phyloP scores from a whole-genome alignment of 2,113 vertebrate species.

The Chaetodon auriga region DNA sequence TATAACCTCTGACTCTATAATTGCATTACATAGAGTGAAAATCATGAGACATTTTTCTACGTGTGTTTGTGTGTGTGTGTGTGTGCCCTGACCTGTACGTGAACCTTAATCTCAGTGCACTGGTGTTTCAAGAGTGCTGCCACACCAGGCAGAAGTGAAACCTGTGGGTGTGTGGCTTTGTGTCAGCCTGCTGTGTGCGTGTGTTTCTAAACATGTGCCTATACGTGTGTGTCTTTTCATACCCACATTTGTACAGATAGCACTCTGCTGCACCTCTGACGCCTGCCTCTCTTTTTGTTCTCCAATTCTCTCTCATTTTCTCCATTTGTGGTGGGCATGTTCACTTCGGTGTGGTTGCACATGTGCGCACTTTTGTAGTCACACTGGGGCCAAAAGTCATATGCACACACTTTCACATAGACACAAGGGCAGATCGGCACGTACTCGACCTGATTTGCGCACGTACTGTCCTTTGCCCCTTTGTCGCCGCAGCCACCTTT shows the following conservation, averaged over 20 bases:
- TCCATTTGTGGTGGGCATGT: constrained; percentile 64
- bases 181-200: constrained; percentile 77
- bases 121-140: constrained; percentile 81
- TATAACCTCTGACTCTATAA: background rate
- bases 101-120: constrained; percentile 79
- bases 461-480: constrained; percentile 74
- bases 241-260: constrained; percentile 71
- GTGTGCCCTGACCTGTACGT: constrained; percentile 75
- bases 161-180: constrained; percentile 82
- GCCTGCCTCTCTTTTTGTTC: constrained; percentile 68
- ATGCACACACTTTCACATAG: constrained; percentile 45
- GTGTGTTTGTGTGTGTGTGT: constrained; percentile 4
- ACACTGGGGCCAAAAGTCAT: constrained; percentile 52
- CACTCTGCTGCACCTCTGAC: constrained; percentile 74
- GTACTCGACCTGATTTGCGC: constrained; percentile 68
- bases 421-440: constrained; percentile 78
- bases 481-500: constrained; percentile 20
- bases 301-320: constrained; percentile 65
- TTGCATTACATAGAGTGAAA: background rate
- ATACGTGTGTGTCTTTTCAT: constrained; percentile 62
- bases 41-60: background rate
- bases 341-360: constrained; percentile 74
- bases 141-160: constrained; percentile 87
- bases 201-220: constrained; percentile 66
- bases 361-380: constrained; percentile 47